These are phyloP conservation scores for Drosophila mauritiana DNA, from an alignment of 1,140 invertebrate species.

Conservation along the genomic window DNA sequence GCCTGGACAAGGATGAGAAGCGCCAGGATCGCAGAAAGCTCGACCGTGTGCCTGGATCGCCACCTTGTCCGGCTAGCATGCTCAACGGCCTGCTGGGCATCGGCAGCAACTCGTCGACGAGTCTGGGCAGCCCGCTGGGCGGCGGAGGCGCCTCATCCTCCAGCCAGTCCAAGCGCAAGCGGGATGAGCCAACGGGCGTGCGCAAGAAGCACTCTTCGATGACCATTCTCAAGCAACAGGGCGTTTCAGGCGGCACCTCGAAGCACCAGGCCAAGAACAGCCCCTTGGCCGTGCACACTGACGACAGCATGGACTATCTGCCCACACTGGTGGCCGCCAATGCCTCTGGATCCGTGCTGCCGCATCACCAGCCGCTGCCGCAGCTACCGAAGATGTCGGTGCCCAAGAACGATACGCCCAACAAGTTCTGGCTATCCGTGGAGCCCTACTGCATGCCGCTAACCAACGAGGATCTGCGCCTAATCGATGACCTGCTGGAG, in stretches of 20 bases:
- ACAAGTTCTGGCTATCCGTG: constrained; percentile 97
- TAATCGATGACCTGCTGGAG: constrained; percentile 92
- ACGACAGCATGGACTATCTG: constrained; percentile 85
- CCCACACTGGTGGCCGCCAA: constrained; percentile 50
- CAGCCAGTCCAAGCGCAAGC: constrained; percentile 85
- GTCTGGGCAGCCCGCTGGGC: constrained; percentile 52
- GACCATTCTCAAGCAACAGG: constrained; percentile 85
- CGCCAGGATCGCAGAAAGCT: constrained; percentile 87
- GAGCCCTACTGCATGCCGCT: constrained; percentile 97
- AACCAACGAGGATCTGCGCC: constrained; percentile 92
- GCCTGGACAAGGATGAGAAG: constrained; percentile 89
- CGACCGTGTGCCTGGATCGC: constrained; percentile 72
- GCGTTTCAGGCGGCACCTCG: not conserved
- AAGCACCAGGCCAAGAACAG: constrained; percentile 71
- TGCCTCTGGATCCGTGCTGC: constrained; percentile 25
- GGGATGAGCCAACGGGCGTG: constrained; percentile 85
- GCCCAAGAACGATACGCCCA: constrained; percentile 96
- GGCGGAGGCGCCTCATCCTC: constrained; percentile 21
- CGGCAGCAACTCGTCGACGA: constrained; percentile 52
- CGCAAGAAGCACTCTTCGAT: constrained; percentile 87
- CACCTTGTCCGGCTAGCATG: constrained; percentile 37
- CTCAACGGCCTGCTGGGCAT: constrained; percentile 53
- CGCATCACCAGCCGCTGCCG: constrained; percentile 41
- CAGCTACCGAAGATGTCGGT: constrained; percentile 79
- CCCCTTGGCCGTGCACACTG: constrained; percentile 78